Conservation (phyloP, 2,888 invertebrate species). For the Xylota sylvarum region DNA sequence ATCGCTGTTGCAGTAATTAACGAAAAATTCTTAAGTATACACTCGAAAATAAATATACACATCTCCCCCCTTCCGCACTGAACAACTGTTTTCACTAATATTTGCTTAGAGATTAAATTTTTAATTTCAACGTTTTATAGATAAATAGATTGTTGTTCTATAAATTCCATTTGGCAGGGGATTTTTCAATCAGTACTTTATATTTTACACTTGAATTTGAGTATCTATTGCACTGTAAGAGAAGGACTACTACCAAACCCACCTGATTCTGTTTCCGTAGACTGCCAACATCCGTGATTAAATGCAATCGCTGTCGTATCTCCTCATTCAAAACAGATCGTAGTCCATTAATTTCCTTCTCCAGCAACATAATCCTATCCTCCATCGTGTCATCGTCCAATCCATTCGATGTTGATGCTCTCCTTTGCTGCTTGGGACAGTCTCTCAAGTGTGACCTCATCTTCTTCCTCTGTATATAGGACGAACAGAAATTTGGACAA, state of each 20-base stretch:
- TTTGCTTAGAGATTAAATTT: slow-evolving; percentile 29
- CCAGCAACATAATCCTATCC: slow-evolving; percentile 80
- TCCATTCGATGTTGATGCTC: slow-evolving; percentile 59
- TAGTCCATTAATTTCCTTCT: slow-evolving; percentile 81
- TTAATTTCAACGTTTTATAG: slow-evolving; percentile 22
- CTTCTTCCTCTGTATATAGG: slow-evolving; percentile 89
- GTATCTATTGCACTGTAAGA: not conserved
- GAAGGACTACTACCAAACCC: not conserved
- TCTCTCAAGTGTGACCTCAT: slow-evolving; percentile 86
- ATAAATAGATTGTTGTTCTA: slow-evolving; percentile 7
- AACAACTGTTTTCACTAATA: slow-evolving; percentile 45
- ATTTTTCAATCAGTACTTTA: not conserved
- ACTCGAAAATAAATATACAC: slow-evolving; percentile 20
- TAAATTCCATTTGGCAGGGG: not conserved
- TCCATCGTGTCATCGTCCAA: slow-evolving; percentile 80
- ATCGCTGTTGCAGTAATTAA: not conserved
- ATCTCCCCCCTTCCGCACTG: slow-evolving; percentile 12
- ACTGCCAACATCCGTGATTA: slow-evolving; percentile 84
- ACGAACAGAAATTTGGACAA: slow-evolving; percentile 89
- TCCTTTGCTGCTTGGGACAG: slow-evolving; percentile 82
- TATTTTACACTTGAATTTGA: not conserved
- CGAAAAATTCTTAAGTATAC: slow-evolving; percentile 27
- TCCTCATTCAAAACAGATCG: slow-evolving; percentile 84
- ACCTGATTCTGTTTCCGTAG: slow-evolving; percentile 84
- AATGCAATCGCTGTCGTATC: slow-evolving; percentile 83